A percentile compares a stretch with the other conserved stretches of the same genome.
Evolutionary conservation across 2,888 invertebrate species (phyloP).

Genomic region (Sphecodes monilicornis): DNA sequence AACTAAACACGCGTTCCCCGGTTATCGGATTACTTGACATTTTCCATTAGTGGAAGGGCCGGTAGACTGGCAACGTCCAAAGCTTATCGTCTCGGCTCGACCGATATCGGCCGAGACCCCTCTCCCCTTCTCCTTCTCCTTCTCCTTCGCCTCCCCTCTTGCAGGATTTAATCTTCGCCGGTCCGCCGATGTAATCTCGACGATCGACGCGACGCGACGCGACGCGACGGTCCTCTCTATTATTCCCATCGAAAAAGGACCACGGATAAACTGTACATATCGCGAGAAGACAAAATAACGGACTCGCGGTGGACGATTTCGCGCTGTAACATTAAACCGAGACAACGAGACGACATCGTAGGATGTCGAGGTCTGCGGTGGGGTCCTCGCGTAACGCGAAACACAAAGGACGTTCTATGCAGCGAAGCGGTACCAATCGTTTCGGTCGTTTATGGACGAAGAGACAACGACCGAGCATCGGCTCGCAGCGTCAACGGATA

Average conservation of each 20-base stretch:
- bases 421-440: not conserved
- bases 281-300: not conserved
- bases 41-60: conserved; percentile 60
- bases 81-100: conserved; percentile 54
- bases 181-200: not conserved
- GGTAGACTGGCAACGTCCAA: conserved; percentile 42
- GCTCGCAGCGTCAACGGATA: not conserved
- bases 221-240: not conserved
- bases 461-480: too few species aligned
- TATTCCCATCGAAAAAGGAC: not conserved
- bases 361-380: not conserved
- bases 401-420: conserved; percentile 27
- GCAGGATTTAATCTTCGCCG: conserved; percentile 36
- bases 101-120: conserved; percentile 33
- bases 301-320: not conserved
- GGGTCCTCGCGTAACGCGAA: not conserved
- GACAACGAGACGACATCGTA: not conserved
- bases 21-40: conserved; percentile 69
- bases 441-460: too few species aligned
- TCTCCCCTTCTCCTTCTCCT: not conserved
- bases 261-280: not conserved
- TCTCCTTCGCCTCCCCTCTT: conserved; percentile 1
- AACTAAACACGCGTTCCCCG: conserved; percentile 45
- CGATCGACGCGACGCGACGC: not conserved
- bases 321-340: too few species aligned